Base-by-base conservation (phyloP, 2,888 invertebrate species). In the Ormyrus nitidulus region DNA sequence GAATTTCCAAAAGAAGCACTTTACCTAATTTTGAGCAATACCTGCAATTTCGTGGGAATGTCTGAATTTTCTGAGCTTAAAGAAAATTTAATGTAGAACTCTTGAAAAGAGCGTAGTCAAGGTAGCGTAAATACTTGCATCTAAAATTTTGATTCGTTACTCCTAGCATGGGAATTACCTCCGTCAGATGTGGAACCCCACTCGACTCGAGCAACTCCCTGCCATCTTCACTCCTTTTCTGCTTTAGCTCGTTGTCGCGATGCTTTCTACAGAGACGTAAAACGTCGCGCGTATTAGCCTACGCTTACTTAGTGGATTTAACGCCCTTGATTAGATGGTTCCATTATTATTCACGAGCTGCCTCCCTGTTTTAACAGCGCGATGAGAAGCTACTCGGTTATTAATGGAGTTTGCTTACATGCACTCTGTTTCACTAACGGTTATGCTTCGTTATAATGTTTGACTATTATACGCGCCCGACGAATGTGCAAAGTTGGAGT, bases 371-470 rank as follows among this genome's bases (percentile, higher is more conserved):
- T 72, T 72, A n/a, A 34, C 48, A 65, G 65, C 11, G 62, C 51
- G 54, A 62, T 6, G 69, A 49, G 56, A 58, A 61, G 70, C 62
- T 48, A n/a, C 62, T 70, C 9, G 48, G 62, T 71, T 71, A 71
- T 77, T 70, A 71, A 77, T 74, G 64, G 71, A 70, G 64, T 71
- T 71, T 71, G 58, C 58, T 65, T 19, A 34, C 62, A 13, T 11
- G 19, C 64, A 34, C 53, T 53, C 46, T 44, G 69, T 51, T 46
- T 6, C 8, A 44, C 54, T 69, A 62, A 68, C 62, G 44, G 73
- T 72, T 73, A 68, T 68, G 73, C 46, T 53, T 71, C 51, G 65
- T 77, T 64, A 71, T 65, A 58, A 77, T 65, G 65, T 70, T 65
- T 44, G 44, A 58, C 51, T 61, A 49, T 77, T 70, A 13, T 54